A percentile compares a stretch with the other conserved stretches of the same genome.
Conservation (phyloP, 2,888 invertebrate genomes). For the Campopleginae sp. region DNA sequence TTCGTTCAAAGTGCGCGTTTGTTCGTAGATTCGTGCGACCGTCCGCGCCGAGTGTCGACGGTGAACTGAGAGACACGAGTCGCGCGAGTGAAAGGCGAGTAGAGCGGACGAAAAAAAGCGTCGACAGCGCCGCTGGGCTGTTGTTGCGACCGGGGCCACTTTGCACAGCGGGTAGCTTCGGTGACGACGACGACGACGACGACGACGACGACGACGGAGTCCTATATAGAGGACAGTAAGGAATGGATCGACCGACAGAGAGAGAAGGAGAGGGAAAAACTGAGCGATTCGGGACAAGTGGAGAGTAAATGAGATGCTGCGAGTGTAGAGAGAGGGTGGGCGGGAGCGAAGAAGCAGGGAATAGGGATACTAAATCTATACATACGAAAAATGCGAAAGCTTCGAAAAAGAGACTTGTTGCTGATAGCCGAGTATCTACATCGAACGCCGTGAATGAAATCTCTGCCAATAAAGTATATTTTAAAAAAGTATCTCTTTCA, state of each 20-base stretch:
- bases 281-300: conserved; percentile 23
- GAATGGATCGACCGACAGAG: conserved; percentile 38
- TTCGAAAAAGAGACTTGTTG: conserved; percentile 40
- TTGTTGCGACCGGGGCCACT: conserved; percentile 54
- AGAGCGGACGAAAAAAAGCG: conserved; percentile 44
- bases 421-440: neutral
- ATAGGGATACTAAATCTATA: conserved; percentile 20
- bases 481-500: neutral
- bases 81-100: conserved; percentile 70
- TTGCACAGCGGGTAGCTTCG: conserved; percentile 49
- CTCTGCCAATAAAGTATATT: neutral
- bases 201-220: conserved; percentile 53
- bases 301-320: conserved; percentile 36
- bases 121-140: conserved; percentile 44
- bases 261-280: conserved; percentile 26
- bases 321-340: conserved; percentile 16
- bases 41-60: conserved; percentile 75
- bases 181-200: conserved; percentile 59
- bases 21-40: conserved; percentile 53
- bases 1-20: neutral
- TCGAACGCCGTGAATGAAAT: neutral
- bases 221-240: conserved; percentile 41
- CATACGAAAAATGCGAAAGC: neutral
- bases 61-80: conserved; percentile 74
- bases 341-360: neutral